phyloP scores from a whole-genome alignment of 2,797 vertebrate species.

The Lagocephalus sceleratus region DNA sequence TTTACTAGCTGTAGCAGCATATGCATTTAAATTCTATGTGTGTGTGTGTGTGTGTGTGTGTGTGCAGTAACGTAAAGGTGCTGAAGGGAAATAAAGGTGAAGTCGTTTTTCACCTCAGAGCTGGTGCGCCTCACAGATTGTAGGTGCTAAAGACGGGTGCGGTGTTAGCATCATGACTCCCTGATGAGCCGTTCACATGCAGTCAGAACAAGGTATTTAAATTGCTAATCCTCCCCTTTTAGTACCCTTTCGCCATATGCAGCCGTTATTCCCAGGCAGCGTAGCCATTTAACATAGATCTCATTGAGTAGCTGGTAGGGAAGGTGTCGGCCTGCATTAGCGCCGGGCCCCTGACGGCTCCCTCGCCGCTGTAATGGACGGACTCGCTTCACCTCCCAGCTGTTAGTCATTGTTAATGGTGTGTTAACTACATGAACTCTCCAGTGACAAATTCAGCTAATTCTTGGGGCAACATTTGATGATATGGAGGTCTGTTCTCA shows the following conservation, averaged over 20 bases:
- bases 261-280: constrained; percentile 50
- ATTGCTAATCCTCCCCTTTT: constrained; percentile 69
- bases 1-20: neutral
- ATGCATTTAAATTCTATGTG: constrained; percentile 3
- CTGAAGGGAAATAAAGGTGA: constrained; percentile 14
- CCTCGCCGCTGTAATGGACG: constrained; percentile 37
- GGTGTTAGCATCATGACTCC: constrained; percentile 56
- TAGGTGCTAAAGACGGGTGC: constrained; percentile 30
- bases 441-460: constrained; percentile 5
- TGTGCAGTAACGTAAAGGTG: neutral
- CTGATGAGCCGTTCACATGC: constrained; percentile 50
- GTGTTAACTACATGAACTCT: constrained; percentile 38
- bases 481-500: neutral
- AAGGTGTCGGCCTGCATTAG: constrained; percentile 50
- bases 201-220: constrained; percentile 61
- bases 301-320: constrained; percentile 52
- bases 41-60: neutral
- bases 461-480: constrained; percentile 13
- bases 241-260: constrained; percentile 38
- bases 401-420: constrained; percentile 39
- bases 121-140: constrained; percentile 24
- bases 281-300: constrained; percentile 63
- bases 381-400: constrained; percentile 28
- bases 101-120: constrained; percentile 9
- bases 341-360: constrained; percentile 22